These are phyloP conservation scores for Sula dactylatra DNA, from an alignment of 2,113 vertebrate species.

Conservation along the genomic window DNA sequence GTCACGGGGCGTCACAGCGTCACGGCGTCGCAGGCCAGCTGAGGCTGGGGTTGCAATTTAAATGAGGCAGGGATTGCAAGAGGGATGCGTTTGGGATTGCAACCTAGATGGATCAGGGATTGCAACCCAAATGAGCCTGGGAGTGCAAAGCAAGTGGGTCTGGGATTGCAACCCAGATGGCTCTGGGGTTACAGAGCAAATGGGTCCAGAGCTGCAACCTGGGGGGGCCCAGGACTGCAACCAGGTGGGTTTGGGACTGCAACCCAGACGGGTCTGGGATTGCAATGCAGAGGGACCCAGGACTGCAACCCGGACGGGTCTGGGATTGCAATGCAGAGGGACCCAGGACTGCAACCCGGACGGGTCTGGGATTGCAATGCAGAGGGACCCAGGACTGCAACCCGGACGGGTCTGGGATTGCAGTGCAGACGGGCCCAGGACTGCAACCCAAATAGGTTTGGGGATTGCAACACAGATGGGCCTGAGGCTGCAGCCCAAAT, in stretches of 20 bases:
- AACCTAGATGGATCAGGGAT: accelerated
- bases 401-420: background rate
- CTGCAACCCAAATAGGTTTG: accelerated
- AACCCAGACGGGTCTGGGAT: accelerated
- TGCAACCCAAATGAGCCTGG: no score
- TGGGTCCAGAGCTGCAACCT: background rate
- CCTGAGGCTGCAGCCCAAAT: no score
- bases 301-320: no score
- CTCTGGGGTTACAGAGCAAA: background rate
- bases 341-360: background rate
- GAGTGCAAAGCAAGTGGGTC: background rate
- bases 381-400: accelerated
- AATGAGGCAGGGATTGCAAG: background rate
- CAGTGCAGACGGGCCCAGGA: background rate
- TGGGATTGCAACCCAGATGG: background rate
- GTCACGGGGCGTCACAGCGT: background rate
- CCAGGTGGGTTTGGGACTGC: background rate
- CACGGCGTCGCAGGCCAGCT: background rate
- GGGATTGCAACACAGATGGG: background rate
- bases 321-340: background rate
- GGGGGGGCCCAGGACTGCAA: background rate
- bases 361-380: no score
- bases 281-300: background rate
- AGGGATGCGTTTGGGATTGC: background rate
- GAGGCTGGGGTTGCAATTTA: background rate